Base-by-base conservation (phyloP, 2,888 invertebrate species). In the Fragum sueziense region DNA sequence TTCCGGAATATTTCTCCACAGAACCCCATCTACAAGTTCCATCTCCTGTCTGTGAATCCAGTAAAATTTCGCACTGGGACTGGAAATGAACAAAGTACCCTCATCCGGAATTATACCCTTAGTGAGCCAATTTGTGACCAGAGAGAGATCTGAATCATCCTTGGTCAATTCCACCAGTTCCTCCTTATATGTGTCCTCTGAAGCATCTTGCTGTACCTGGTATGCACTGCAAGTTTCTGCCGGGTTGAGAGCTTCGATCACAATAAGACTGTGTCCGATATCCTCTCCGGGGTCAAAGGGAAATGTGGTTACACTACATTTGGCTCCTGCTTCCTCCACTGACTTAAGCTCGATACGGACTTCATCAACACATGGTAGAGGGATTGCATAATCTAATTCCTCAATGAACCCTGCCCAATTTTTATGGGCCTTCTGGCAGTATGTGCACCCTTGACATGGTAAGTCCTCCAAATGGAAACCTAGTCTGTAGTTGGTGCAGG, bases 401-500 rank as follows among this genome's bases (percentile, higher is more conserved):
- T 59, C 34, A 20, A 31, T 17, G 33, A 76, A 79, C 1, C 22
- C n/a, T n/a, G 4, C 25, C 79, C 72, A 79, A 0, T 73, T 41
- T 51, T 62, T 22, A 37, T 76, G 57, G 1, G 80, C 70, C 25
- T 41, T 59, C 17, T 20, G 31, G 51, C 76, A 80, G 57, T 80
- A 76, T 20, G 31, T 29, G 34, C 80, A 76, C 14, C 76, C 76
- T 0, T 70, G 71, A 54, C 74, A 74, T 0, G 74, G 76, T 20
- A 76, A 51, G 17, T 65, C 11, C 22, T 61, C 54, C 0, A 67
- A n/a, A 0, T n/a, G 11, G 0, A 51, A 22, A 7, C 37, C 71
- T 4, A 29, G 17, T 7, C 11, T 41, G 27, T 51, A 77, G 2
- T 51, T n/a, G 9, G 29, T 14, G 34, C 77, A 77, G n/a, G 20